phyloP scores from a whole-genome alignment of 2,797 vertebrate genomes.

The Premnoplex brunnescens region DNA sequence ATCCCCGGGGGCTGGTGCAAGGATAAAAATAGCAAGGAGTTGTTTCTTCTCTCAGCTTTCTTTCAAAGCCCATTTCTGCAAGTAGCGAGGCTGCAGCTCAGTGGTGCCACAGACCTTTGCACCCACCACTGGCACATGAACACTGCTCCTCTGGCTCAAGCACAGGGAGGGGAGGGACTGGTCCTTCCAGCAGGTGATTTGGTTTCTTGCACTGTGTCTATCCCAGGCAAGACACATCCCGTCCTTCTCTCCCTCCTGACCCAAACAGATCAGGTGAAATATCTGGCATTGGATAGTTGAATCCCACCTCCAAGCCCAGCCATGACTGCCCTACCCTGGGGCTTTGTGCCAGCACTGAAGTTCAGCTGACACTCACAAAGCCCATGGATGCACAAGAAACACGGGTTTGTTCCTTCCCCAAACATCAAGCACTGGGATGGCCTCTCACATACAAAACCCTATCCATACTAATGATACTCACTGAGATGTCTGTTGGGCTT shows the following conservation, averaged over 20 bases:
- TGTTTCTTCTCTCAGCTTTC: background rate
- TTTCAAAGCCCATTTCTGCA: background rate
- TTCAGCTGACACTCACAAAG: background rate
- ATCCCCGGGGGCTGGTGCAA: slow-evolving; percentile 26
- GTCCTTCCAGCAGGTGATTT: background rate
- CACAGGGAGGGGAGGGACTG: background rate
- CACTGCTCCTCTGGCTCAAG: accelerated
- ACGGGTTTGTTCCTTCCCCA: accelerated
- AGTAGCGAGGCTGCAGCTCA: background rate
- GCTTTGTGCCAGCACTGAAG: background rate
- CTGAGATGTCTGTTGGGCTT: background rate
- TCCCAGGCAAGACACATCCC: background rate
- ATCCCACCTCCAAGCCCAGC: background rate
- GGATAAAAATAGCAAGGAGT: slow-evolving; percentile 29
- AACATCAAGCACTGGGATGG: background rate
- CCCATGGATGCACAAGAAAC: background rate
- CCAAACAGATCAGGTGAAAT: background rate
- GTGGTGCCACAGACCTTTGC: background rate
- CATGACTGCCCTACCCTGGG: background rate
- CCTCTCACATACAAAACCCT: background rate
- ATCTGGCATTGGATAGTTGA: background rate
- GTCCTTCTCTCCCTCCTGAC: background rate
- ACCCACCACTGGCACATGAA: background rate
- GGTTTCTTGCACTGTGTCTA: background rate
- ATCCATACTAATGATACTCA: background rate